Evolutionary conservation across 2,888 invertebrate species (phyloP), one percentile per base, ranked within the genome.

Genomic region (Prostheceraeus crozeri): DNA sequence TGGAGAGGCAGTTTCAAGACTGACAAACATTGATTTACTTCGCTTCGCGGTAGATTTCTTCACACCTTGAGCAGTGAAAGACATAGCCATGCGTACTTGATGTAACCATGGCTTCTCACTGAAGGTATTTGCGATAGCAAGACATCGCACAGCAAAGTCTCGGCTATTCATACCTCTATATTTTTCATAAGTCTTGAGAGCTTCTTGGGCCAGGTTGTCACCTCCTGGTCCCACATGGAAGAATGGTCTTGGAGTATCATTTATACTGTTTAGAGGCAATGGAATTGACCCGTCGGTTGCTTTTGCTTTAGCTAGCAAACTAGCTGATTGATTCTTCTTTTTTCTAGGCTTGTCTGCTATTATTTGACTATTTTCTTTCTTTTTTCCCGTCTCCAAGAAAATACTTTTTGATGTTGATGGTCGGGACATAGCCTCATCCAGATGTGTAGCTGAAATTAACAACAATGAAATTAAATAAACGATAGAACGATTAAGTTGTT

Each of bases 61-160:
- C 23, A 75, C 67, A 0, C 71, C 69, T 28, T 68, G 68, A 14
- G 68, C 62, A 33, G 72, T 69, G 23, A 75, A 64, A 28, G 65
- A 64, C 67, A 72, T 68, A 1, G 75, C 75, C 66, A 74, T 70
- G 3, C 71, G 65, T 4, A 75, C 70, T 56, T 72, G 71, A 51
- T 68, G 66, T 25, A 75, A 63, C 75, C 75, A 75, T 1, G 75
- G 71, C 63, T 72, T 74, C 53, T 74, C 74, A 48, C 68, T 68
- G 65, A 74, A 74, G 10, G 68, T 67, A 64, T 70, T 72, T 6
- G 75, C 72, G n/a, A 74, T 69, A 3, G 70, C 67, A 57, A 75
- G 64, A n/a, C 73, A 71, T 61, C 68, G 68, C 16, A 72, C 68
- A 51, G 75, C 75, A 35, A 73, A 69, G 46, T 74, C 73, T 2